Evolutionary conservation across 2,797 vertebrate genomes (phyloP).

Genomic region (Phoebastria nigripes): DNA sequence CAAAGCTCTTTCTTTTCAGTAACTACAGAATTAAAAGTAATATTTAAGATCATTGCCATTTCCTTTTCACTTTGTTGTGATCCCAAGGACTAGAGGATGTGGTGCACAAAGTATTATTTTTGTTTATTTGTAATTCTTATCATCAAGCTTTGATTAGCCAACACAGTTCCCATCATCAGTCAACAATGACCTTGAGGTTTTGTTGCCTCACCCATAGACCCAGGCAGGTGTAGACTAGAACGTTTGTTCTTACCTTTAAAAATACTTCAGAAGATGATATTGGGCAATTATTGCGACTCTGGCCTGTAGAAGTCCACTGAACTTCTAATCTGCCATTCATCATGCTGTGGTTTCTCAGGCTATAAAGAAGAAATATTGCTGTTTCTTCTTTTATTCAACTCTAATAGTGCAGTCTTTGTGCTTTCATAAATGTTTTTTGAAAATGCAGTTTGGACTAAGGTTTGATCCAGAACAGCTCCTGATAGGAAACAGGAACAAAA

Average conservation of each 20-base stretch:
- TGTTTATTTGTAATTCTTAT: not conserved
- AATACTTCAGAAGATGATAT: not conserved
- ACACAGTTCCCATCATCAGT: not conserved
- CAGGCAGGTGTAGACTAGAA: slow-evolving; percentile 34
- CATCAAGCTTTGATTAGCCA: slow-evolving; percentile 2
- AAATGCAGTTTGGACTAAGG: not conserved
- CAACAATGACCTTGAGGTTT: slow-evolving; percentile 19
- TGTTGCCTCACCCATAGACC: slow-evolving; percentile 14
- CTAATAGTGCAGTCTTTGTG: not conserved
- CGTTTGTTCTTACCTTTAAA: not conserved
- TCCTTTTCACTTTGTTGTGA: not conserved
- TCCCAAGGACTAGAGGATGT: not conserved
- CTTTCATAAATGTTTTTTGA: not conserved
- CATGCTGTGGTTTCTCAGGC: not conserved
- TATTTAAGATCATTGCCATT: not conserved
- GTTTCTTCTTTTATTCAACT: not conserved
- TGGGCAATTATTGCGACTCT: not conserved
- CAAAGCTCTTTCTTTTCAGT: not conserved
- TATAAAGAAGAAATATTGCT: not conserved
- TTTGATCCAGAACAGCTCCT: not conserved
- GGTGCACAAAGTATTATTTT: not conserved
- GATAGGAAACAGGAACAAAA: not conserved
- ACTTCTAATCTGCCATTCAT: not conserved
- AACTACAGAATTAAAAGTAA: not conserved
- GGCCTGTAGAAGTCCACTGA: not conserved